Evolutionary conservation across 2,113 vertebrate species (phyloP).

Genomic region (Tympanuchus pallidicinctus): DNA sequence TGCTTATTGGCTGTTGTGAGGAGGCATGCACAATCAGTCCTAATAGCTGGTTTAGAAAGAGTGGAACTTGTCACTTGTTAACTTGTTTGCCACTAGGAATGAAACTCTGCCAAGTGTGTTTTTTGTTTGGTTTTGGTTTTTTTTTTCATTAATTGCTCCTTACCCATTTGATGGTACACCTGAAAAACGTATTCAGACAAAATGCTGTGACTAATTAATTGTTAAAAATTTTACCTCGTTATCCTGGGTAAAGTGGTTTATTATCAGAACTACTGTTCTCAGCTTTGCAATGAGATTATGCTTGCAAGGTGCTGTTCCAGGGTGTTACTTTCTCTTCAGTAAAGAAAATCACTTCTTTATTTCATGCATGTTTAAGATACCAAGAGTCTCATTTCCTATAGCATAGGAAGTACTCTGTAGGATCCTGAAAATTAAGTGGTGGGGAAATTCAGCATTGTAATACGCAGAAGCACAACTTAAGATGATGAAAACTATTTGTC

Average conservation of each 20-base stretch:
- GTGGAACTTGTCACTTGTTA: background rate
- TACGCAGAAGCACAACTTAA: background rate
- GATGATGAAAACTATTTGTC: background rate
- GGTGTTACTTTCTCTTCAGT: conserved; percentile 5
- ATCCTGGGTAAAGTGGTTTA: background rate
- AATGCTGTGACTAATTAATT: background rate
- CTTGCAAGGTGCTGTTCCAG: background rate
- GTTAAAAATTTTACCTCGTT: conserved; percentile 21
- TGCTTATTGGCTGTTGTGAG: background rate
- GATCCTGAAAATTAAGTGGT: background rate
- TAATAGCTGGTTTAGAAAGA: background rate
- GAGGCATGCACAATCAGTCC: background rate
- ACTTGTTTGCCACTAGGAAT: background rate
- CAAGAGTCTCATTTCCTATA: background rate
- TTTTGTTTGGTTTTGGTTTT: background rate
- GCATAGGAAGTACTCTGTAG: background rate
- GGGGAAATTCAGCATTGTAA: background rate
- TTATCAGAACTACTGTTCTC: background rate
- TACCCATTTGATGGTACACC: background rate
- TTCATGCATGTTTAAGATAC: background rate
- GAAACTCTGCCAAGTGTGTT: background rate
- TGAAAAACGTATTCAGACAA: background rate
- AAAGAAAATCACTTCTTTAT: background rate
- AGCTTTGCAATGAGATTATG: background rate
- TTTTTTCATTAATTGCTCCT: background rate